Conservation (phyloP, 2,113 vertebrate species). For the Miniopterus natalensis region DNA sequence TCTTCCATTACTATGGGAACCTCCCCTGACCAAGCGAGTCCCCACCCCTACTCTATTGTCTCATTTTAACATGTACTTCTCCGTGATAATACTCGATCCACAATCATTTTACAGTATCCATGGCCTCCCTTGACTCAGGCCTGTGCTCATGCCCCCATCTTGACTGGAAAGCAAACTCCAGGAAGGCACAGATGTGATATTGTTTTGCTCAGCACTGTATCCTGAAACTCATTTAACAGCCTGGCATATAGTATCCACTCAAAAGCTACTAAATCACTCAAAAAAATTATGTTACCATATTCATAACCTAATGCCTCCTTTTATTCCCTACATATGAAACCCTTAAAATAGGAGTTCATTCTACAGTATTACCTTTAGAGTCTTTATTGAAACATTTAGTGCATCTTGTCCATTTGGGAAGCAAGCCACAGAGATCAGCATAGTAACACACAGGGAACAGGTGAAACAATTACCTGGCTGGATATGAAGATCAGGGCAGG, state of each 20-base stretch:
- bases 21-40: neutral
- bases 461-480: neutral
- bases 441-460: neutral
- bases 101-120: neutral
- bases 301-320: neutral
- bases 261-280: neutral
- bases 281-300: neutral
- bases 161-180: neutral
- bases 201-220: neutral
- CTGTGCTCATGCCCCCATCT: neutral
- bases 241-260: neutral
- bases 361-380: neutral
- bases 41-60: neutral
- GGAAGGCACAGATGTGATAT: neutral
- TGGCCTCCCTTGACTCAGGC: neutral
- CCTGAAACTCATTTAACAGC: neutral
- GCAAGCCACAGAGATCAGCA: neutral
- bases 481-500: neutral
- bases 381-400: neutral
- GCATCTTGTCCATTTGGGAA: neutral
- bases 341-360: constrained; percentile 17
- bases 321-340: constrained; percentile 1
- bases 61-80: neutral
- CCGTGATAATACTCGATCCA: neutral
- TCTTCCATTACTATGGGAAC: neutral